Evolutionary conservation across 2,113 vertebrate genomes (phyloP), one percentile per base, ranked within the genome.

Genomic region (Bucco capensis): DNA sequence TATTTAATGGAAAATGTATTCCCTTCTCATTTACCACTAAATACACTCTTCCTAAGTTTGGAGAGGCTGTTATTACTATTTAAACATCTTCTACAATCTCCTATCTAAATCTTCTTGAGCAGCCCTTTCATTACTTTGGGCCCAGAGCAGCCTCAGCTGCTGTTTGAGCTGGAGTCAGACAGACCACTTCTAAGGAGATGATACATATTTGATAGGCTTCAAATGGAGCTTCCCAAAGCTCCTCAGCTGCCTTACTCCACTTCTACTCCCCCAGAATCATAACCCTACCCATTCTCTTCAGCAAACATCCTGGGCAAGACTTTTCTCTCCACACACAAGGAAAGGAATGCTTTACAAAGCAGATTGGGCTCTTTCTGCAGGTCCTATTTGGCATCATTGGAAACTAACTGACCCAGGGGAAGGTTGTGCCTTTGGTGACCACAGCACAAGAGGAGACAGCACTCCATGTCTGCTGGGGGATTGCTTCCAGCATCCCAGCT

Each of bases 131-230:
- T 64, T 73, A 87, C 54, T 75, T 33, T 46, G 65, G 83, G 92
- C 79, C 53, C 24, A 4, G 71, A 7, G 16, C 51, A 66, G 71
- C 23, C 82, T 33, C 56, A 72, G 93, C 94, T 86, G 89, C 79
- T 93, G 89, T 56, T 56, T 49, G 62, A 90, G 47, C 46, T 81
- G 33, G 5, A 82, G 83, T 22, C 53, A 88, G 35, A 61, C 65
- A 83, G 79, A 71, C 38, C 82, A 40, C 42, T 86, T 83, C 58
- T 88, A 93, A 94, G 66, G 83, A 95, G 82, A 88, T 88, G 31
- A 77, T 91, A 66, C 83, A 64, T 88, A 94, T 96, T 71, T 91
- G 73, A 92, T 64, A 25, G 2, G 21, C 87, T 86, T 69, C 51
- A 90, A 91, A 82, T 11, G 74, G 46, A 84, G 79, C 90, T 93